Percentiles rank a stretch among this genome's conserved stretches.
Evolutionary conservation across 2,113 vertebrate species (phyloP).

Genomic region (Oreocharis arfaki): DNA sequence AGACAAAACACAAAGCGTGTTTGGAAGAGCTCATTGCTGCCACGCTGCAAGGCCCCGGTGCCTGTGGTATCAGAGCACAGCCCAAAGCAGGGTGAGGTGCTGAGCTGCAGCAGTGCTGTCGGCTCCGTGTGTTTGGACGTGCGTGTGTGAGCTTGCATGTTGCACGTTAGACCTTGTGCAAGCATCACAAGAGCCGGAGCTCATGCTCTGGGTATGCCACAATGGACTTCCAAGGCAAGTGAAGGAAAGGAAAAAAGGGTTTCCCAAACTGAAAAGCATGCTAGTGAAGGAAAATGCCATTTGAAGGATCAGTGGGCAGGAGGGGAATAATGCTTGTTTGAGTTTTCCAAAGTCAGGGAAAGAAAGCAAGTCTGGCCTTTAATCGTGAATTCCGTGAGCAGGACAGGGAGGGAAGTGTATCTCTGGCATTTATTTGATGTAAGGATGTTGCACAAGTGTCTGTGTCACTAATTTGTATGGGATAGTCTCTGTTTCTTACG

Average conservation of each 20-base stretch:
- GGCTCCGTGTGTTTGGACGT: fast-evolving
- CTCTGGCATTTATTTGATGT: neutral
- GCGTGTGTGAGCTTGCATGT: neutral
- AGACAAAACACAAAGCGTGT: conserved; percentile 5
- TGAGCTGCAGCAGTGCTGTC: neutral
- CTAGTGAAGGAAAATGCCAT: neutral
- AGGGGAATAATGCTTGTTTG: neutral
- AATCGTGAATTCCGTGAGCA: neutral
- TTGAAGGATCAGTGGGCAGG: neutral
- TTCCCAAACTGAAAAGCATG: neutral
- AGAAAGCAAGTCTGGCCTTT: neutral
- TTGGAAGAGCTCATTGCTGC: neutral
- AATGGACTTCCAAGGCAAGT: neutral
- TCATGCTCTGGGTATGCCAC: neutral
- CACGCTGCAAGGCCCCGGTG: neutral
- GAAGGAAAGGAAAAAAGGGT: neutral
- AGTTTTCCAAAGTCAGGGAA: neutral
- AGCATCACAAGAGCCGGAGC: neutral
- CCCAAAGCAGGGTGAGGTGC: neutral
- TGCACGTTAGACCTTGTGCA: neutral
- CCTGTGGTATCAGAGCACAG: neutral
- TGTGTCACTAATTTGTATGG: neutral
- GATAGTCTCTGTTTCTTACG: neutral
- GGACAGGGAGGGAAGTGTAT: neutral
- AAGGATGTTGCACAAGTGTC: neutral